These are phyloP conservation scores for Brachionus asplanchnoidis DNA, from an alignment of 1,140 invertebrate species.

Conservation along the genomic window DNA sequence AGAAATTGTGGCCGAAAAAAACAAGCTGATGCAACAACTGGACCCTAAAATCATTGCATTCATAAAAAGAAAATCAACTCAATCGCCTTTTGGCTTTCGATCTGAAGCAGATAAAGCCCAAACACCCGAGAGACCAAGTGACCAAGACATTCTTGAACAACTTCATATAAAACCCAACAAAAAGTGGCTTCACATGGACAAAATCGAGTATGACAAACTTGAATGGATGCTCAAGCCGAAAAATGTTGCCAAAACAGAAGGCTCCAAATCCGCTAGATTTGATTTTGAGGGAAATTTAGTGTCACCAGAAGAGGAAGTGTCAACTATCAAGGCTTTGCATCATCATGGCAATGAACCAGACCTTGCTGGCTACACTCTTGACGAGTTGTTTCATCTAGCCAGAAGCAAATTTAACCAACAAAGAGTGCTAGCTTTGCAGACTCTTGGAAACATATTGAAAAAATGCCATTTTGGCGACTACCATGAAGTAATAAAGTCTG, in stretches of 20 bases:
- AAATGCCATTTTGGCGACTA: slow-evolving; percentile 56
- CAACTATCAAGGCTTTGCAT: slow-evolving; percentile 67
- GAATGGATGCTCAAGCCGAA: slow-evolving; percentile 66
- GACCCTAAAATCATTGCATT: slow-evolving; percentile 40
- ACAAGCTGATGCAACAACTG: slow-evolving; percentile 61
- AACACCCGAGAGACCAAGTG: slow-evolving; percentile 41
- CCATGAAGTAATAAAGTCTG: neutral
- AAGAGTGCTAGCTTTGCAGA: slow-evolving; percentile 69
- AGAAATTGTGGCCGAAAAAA: slow-evolving; percentile 71
- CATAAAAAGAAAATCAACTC: slow-evolving; percentile 44
- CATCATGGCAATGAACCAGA: slow-evolving; percentile 86
- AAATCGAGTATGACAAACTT: slow-evolving; percentile 73
- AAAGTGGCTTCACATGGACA: slow-evolving; percentile 75
- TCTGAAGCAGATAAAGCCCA: slow-evolving; percentile 16
- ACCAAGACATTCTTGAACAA: slow-evolving; percentile 46
- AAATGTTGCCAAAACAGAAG: slow-evolving; percentile 3
- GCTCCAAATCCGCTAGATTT: slow-evolving; percentile 63
- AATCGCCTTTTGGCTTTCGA: slow-evolving; percentile 46
- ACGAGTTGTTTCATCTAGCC: slow-evolving; percentile 73
- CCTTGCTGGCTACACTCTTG: slow-evolving; percentile 76
- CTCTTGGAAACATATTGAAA: slow-evolving; percentile 71
- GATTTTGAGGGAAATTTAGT: slow-evolving; percentile 61
- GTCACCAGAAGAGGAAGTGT: slow-evolving; percentile 60
- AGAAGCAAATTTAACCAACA: slow-evolving; percentile 69
- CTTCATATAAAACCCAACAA: slow-evolving; percentile 50